Evolutionary conservation across 2,113 vertebrate species (phyloP).

Genomic region (Natator depressus): DNA sequence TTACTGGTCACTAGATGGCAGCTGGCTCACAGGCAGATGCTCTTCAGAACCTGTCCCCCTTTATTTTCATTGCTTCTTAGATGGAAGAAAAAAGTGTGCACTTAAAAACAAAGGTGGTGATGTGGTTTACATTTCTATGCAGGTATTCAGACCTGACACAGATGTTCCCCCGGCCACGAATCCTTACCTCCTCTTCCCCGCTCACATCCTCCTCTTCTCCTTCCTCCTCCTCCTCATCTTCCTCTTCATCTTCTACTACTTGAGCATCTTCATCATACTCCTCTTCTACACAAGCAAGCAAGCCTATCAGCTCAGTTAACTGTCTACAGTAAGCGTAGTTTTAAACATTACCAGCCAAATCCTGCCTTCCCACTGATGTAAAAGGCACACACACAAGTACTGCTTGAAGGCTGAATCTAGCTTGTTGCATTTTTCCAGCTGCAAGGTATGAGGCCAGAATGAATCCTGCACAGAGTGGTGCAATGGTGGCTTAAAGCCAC

Average conservation of each 20-base stretch:
- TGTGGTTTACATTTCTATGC: background rate
- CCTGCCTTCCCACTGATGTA: background rate
- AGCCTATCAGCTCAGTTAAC: background rate
- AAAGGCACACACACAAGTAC: background rate
- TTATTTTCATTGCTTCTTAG: background rate
- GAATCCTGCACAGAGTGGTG: background rate
- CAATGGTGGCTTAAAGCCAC: background rate
- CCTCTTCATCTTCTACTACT: constrained; percentile 92
- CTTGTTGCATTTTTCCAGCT: background rate
- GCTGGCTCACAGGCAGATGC: constrained; percentile 37
- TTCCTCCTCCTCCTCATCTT: constrained; percentile 91
- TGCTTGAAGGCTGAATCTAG: background rate
- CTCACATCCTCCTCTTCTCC: constrained; percentile 92
- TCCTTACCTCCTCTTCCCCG: constrained; percentile 82
- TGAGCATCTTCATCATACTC: constrained; percentile 92
- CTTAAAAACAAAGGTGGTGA: background rate
- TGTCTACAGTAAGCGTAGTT: fast-evolving
- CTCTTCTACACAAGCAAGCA: constrained; percentile 80
- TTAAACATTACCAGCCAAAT: background rate
- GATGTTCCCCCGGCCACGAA: background rate
- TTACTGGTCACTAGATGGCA: constrained; percentile 59
- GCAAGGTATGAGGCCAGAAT: fast-evolving
- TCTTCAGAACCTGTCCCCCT: background rate
- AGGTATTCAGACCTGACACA: background rate
- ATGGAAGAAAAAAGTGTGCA: background rate